Conservation (phyloP, 2,888 invertebrate genomes). For the Petrolisthes cinctipes region DNA sequence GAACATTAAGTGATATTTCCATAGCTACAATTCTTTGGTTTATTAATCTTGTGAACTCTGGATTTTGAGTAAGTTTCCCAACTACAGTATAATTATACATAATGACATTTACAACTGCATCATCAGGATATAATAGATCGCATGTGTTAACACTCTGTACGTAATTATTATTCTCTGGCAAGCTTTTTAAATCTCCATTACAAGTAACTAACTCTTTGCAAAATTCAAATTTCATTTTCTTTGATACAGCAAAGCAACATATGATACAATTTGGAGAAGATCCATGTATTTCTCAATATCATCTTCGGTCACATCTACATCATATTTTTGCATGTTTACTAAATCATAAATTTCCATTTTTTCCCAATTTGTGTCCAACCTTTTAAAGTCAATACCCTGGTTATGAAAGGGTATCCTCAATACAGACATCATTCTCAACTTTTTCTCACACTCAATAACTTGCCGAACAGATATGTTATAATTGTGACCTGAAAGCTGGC, state of each 20-base stretch:
- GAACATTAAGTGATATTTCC: constrained; percentile 23
- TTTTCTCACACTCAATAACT: background rate
- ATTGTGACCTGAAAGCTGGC: background rate
- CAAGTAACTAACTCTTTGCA: no score
- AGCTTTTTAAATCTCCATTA: background rate
- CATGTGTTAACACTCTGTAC: background rate
- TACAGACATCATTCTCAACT: background rate
- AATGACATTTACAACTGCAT: no score
- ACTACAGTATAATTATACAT: background rate
- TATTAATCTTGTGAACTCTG: no score
- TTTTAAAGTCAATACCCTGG: background rate
- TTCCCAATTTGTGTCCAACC: background rate
- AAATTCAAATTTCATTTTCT: background rate
- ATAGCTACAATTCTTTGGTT: constrained; percentile 19
- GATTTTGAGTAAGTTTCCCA: no score
- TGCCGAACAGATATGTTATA: background rate
- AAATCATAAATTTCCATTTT: background rate
- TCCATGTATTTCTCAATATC: background rate
- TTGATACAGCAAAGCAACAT: background rate
- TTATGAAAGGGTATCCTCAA: background rate
- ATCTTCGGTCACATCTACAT: background rate
- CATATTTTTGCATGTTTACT: background rate
- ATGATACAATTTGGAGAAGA: background rate
- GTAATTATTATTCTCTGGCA: background rate
- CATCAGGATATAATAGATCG: background rate